Percentiles rank a stretch among this genome's conserved stretches.
phyloP scores from a whole-genome alignment of 2,888 invertebrate genomes.

The Drosophila longiperda region DNA sequence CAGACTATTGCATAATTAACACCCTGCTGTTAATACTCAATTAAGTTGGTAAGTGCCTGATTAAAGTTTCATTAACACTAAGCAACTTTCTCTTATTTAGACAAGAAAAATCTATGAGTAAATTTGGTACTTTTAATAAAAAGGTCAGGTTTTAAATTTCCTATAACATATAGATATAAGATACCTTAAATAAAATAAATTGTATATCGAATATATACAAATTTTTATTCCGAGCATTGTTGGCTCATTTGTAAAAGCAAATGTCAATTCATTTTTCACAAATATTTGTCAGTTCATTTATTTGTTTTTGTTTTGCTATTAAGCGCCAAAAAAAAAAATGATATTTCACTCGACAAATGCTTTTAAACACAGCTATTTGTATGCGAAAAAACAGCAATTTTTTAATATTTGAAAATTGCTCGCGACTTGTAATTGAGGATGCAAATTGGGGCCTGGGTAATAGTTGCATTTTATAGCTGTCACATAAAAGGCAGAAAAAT shows the following conservation, averaged over 20 bases:
- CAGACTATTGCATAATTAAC: slow-evolving; percentile 31
- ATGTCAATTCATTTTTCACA: not conserved
- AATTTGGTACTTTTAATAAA: not conserved
- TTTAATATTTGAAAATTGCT: slow-evolving; percentile 7
- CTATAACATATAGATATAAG: not conserved
- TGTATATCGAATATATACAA: not conserved
- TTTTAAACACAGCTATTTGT: slow-evolving; percentile 18
- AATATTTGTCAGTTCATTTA: slow-evolving; percentile 3
- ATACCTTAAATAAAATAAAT: not conserved
- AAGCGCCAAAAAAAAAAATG: slow-evolving; percentile 2
- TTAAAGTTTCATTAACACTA: slow-evolving; percentile 34
- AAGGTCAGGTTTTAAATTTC: not conserved
- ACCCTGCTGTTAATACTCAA: slow-evolving; percentile 47
- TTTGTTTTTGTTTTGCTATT: slow-evolving; percentile 4
- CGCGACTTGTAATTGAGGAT: slow-evolving; percentile 3
- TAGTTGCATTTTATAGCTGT: slow-evolving; percentile 38
- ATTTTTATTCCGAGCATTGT: not conserved
- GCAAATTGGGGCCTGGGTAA: slow-evolving; percentile 7
- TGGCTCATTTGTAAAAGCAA: not conserved
- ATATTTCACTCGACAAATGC: slow-evolving; percentile 12
- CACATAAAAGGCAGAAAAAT: slow-evolving; percentile 22
- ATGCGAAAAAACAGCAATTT: slow-evolving; percentile 21
- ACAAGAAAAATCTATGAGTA: not conserved
- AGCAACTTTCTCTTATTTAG: slow-evolving; percentile 34
- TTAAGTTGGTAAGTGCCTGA: slow-evolving; percentile 15